Evolutionary conservation across 2,113 vertebrate species (phyloP), one percentile per base, ranked within the genome.

Genomic region (Arothron firmamentum): DNA sequence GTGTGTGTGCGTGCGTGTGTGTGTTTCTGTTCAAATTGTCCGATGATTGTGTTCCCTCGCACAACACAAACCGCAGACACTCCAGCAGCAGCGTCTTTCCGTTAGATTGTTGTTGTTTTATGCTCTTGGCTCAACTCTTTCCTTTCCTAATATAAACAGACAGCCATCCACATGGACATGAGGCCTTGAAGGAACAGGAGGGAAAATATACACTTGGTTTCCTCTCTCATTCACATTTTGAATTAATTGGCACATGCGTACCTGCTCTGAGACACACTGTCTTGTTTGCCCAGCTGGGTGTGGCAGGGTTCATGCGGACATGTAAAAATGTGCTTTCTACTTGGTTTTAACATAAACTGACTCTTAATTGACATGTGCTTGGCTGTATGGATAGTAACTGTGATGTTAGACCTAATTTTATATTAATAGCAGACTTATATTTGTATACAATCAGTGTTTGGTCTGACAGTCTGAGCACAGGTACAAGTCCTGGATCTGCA

Each of bases 401-500:
- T 62, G 21, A 73, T 75, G 52, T 69, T 55, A 8, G 50, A 63
- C 53, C 55, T 28, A 50, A 59, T 62, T 71, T 62, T 5, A 50
- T 68, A 67, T 47, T 21, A 50, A 65, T 51, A 23, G 31, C 20
- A 42, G 47, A 51, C 31, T 52, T 18, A n/a, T 23, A 53, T 9
- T n/a, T 51, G 48, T n/a, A 53, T 57, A 56, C 19, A 64, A 50
- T 67, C 52, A 56, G 34, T 67, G 47, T 78, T 49, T 76, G 25
- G 47, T 57, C 31, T 73, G 57, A 20, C 56, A 62, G 43, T 63
- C 64, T 54, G 21, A 41, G 55, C 51, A 63, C 3, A 17, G 71
- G 72, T 65, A 64, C 67, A 55, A 70, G 67, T 56, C 49, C 68
- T 49, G 47, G n/a, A 70, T 68, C 25, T 62, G 61, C 65, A 49